These are phyloP conservation scores for Perdita meconis DNA, from an alignment of 2,888 invertebrate genomes.

Conservation along the genomic window DNA sequence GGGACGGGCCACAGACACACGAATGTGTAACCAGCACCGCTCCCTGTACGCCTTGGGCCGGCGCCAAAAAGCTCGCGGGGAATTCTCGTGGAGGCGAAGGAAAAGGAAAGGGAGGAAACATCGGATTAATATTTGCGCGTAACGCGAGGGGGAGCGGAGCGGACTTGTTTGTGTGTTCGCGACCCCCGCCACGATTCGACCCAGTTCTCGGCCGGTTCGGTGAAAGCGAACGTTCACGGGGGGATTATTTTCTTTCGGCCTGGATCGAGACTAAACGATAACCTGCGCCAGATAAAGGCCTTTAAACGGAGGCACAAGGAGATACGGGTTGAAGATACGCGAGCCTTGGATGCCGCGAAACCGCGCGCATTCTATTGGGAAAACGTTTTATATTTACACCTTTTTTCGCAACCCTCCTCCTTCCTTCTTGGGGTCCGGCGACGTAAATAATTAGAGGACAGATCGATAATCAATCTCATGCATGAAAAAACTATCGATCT, in stretches of 20 bases:
- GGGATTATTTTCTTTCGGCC: background rate
- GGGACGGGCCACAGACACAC: slow-evolving; percentile 64
- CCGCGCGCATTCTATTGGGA: background rate
- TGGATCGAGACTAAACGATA: background rate
- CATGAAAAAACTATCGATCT: slow-evolving; percentile 22
- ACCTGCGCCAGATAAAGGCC: background rate
- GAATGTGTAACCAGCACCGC: slow-evolving; percentile 66
- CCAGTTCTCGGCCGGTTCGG: slow-evolving; percentile 17
- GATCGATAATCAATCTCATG: slow-evolving; percentile 39
- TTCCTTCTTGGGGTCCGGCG: no score
- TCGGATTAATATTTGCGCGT: slow-evolving; percentile 48
- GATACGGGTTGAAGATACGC: background rate
- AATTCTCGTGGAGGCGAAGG: slow-evolving; percentile 15
- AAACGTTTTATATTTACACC: background rate
- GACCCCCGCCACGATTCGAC: slow-evolving; percentile 4
- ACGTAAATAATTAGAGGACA: slow-evolving; percentile 33
- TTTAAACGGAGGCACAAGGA: background rate
- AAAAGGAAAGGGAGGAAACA: slow-evolving; percentile 21
- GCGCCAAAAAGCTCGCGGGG: slow-evolving; percentile 68
- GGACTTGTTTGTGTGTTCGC: slow-evolving; percentile 34
- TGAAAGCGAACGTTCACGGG: background rate
- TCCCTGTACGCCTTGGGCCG: slow-evolving; percentile 62
- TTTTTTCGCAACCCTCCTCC: background rate
- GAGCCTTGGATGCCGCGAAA: no score
- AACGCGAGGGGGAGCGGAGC: slow-evolving; percentile 10